A percentile compares a stretch with the other conserved stretches of the same genome.
phyloP scores from a whole-genome alignment of 2,113 vertebrate species.

The Ictalurus furcatus region DNA sequence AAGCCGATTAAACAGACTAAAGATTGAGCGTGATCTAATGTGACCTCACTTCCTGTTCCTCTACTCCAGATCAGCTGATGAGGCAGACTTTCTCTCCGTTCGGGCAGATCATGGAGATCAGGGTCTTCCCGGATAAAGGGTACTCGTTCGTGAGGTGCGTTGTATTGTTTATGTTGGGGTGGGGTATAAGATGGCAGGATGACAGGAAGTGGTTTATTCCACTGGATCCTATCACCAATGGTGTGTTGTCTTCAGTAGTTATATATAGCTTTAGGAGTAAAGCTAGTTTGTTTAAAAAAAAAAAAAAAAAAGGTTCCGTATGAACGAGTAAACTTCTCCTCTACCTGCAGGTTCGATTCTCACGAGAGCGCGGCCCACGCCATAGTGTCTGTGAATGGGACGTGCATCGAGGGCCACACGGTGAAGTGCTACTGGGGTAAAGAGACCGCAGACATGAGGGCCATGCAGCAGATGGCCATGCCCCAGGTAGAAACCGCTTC shows the following conservation, averaged over 20 bases:
- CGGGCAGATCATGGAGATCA: constrained; percentile 96
- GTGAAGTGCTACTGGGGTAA: constrained; percentile 99
- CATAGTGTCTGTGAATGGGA: constrained; percentile 95
- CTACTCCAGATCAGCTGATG: constrained; percentile 91
- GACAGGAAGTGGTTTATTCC: too few relatives aligned
- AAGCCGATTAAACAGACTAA: too few relatives aligned
- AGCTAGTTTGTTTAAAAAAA: not conserved
- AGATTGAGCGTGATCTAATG: not conserved
- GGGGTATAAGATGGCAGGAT: too few relatives aligned
- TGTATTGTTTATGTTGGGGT: not conserved
- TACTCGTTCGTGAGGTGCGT: constrained; percentile 94
- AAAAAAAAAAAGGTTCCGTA: not conserved
- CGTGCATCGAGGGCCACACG: constrained; percentile 89
- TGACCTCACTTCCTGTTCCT: constrained; percentile 39
- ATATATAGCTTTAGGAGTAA: too few relatives aligned
- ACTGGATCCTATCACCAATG: constrained; percentile 42
- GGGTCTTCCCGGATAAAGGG: constrained; percentile 98
- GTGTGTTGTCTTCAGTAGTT: constrained; percentile 64
- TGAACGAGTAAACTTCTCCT: not conserved
- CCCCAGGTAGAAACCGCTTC: constrained; percentile 66
- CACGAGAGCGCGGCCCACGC: constrained; percentile 96
- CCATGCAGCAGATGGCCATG: constrained; percentile 85
- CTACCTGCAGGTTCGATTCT: constrained; percentile 83
- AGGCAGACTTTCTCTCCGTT: constrained; percentile 97
- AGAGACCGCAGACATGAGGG: constrained; percentile 89